Evolutionary conservation across 2,888 invertebrate genomes (phyloP).

Genomic region (Abscondita cerata): DNA sequence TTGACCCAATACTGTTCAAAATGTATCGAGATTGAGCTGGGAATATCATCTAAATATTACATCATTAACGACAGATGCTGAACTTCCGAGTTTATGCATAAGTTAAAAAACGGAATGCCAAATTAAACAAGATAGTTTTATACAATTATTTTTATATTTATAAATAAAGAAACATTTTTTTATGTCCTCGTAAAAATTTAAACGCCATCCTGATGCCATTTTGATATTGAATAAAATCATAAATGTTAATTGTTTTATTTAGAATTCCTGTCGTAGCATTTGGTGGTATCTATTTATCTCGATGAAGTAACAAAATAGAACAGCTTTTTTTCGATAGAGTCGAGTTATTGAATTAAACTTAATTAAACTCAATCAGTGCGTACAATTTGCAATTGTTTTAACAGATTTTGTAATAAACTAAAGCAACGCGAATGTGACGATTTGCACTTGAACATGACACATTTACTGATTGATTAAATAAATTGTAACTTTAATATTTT

Average conservation of each 20-base stretch:
- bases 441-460: too few relatives aligned
- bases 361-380: too few relatives aligned
- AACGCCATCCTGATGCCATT: conserved; percentile 2
- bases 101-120: conserved; percentile 19
- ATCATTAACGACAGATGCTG: conserved; percentile 31
- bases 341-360: too few relatives aligned
- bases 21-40: conserved; percentile 41
- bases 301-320: conserved; percentile 7
- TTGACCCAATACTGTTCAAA: conserved; percentile 44
- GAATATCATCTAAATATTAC: conserved; percentile 43
- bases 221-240: neutral
- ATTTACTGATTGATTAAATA: too few relatives aligned
- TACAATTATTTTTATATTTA: conserved; percentile 10
- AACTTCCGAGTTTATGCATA: conserved; percentile 34
- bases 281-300: neutral
- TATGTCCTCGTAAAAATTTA: neutral
- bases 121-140: conserved; percentile 20
- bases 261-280: neutral
- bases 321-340: too few relatives aligned
- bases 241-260: conserved; percentile 3
- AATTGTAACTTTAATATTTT: too few relatives aligned
- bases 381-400: too few relatives aligned
- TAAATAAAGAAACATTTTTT: neutral
- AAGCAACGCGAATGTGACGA: too few relatives aligned
- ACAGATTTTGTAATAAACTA: too few relatives aligned